These are phyloP conservation scores for Colaptes auratus DNA, from an alignment of 2,113 vertebrate genomes.

Conservation along the genomic window DNA sequence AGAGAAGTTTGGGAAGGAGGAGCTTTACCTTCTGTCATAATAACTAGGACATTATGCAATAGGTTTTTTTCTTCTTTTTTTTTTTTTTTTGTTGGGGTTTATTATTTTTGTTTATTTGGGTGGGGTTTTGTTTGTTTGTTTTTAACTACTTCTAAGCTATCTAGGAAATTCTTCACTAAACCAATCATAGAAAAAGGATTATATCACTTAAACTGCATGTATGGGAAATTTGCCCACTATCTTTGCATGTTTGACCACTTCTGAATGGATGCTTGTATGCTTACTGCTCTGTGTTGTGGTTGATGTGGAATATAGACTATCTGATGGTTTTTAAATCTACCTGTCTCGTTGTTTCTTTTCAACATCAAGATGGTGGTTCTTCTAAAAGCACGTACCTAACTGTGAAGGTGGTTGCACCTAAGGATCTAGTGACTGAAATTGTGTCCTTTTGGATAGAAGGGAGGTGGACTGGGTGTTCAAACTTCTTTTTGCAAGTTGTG, in stretches of 20 bases:
- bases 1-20: not conserved
- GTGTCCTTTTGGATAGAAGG: not conserved
- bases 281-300: accelerated
- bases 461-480: not conserved
- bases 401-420: not conserved
- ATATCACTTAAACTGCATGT: not conserved
- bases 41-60: not conserved
- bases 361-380: not conserved
- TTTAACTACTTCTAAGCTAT: not conserved
- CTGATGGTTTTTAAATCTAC: not conserved
- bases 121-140: too few relatives aligned
- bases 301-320: not conserved
- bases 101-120: too few relatives aligned
- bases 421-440: not conserved
- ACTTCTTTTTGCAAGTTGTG: not conserved
- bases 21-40: not conserved
- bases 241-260: not conserved
- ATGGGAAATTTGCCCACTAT: not conserved
- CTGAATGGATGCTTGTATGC: not conserved
- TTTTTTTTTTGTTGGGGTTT: not conserved
- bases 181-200: not conserved
- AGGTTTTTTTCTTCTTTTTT: not conserved
- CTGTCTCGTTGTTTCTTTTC: not conserved
- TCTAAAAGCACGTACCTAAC: not conserved
- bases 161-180: not conserved